Conservation (phyloP, 2,888 invertebrate genomes). For the Euspilapteryx auroguttella region DNA sequence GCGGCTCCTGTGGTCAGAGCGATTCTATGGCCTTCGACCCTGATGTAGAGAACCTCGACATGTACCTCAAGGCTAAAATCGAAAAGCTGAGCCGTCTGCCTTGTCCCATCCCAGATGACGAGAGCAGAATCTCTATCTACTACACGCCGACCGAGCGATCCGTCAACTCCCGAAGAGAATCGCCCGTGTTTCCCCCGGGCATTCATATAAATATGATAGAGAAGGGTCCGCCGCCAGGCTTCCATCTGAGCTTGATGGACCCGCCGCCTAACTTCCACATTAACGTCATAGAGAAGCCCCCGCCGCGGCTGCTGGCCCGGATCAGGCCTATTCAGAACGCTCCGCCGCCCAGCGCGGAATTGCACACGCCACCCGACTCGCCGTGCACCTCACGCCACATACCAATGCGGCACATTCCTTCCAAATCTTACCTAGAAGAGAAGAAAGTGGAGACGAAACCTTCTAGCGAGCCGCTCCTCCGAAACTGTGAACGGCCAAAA, state of each 20-base stretch:
- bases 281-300: constrained; percentile 61
- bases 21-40: constrained; percentile 75
- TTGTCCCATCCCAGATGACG: constrained; percentile 57
- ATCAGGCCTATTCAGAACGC: constrained; percentile 23
- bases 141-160: constrained; percentile 81
- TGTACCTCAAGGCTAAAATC: constrained; percentile 69
- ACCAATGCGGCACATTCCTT: constrained; percentile 15
- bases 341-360: constrained; percentile 17
- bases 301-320: constrained; percentile 34
- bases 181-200: constrained; percentile 45
- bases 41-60: constrained; percentile 65
- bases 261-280: no score
- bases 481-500: constrained; percentile 9
- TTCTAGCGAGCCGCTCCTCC: constrained; percentile 37
- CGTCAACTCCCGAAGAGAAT: constrained; percentile 42
- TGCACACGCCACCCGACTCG: constrained; percentile 14
- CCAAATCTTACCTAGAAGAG: constrained; percentile 13
- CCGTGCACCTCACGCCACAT: constrained; percentile 9
- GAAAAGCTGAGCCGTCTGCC: constrained; percentile 62
- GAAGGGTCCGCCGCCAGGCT: constrained; percentile 19
- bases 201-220: constrained; percentile 72
- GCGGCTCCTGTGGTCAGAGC: constrained; percentile 75
- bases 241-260: constrained; percentile 45
- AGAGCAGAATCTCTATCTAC: constrained; percentile 75
- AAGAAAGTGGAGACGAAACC: constrained; percentile 23